These are phyloP conservation scores for Globodera rostochiensis DNA, from an alignment of 1,140 invertebrate species.

Conservation along the genomic window DNA sequence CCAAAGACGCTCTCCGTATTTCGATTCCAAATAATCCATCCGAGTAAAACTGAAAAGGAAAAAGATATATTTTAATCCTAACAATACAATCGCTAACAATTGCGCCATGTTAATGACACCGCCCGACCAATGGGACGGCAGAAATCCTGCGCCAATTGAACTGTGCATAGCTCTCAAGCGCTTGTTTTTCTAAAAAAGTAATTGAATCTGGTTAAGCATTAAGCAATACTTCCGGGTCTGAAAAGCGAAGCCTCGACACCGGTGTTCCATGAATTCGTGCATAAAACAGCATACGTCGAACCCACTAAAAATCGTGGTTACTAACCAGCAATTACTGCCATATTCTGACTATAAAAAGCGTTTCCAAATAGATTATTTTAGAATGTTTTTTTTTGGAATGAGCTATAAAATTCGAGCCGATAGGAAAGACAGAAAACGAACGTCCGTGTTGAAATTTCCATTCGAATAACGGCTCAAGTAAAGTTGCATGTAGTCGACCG, in stretches of 20 bases:
- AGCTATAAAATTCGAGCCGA: background rate
- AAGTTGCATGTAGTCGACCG: conserved; percentile 17
- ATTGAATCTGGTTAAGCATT: background rate
- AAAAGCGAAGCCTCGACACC: background rate
- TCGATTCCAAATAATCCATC: conserved; percentile 21
- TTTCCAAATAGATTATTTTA: no score
- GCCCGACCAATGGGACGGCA: background rate
- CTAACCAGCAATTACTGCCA: no score
- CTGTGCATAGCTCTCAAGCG: background rate
- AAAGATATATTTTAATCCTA: background rate
- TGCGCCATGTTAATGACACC: conserved; percentile 11
- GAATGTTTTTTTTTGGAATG: background rate
- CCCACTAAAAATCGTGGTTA: background rate
- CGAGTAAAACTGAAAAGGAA: conserved; percentile 3
- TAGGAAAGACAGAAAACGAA: conserved; percentile 1
- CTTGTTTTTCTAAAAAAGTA: background rate
- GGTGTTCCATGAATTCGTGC: conserved; percentile 13
- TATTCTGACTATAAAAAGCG: background rate
- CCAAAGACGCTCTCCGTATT: conserved; percentile 19
- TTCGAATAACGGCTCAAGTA: conserved; percentile 16
- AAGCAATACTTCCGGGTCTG: background rate
- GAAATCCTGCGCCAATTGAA: background rate
- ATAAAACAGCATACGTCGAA: conserved; percentile 21
- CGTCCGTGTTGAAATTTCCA: conserved; percentile 3
- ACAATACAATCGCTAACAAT: background rate